Percentiles rank a stretch among this genome's conserved stretches.
Conservation (phyloP, 2,113 vertebrate species). For the Crotalus tigris region DNA sequence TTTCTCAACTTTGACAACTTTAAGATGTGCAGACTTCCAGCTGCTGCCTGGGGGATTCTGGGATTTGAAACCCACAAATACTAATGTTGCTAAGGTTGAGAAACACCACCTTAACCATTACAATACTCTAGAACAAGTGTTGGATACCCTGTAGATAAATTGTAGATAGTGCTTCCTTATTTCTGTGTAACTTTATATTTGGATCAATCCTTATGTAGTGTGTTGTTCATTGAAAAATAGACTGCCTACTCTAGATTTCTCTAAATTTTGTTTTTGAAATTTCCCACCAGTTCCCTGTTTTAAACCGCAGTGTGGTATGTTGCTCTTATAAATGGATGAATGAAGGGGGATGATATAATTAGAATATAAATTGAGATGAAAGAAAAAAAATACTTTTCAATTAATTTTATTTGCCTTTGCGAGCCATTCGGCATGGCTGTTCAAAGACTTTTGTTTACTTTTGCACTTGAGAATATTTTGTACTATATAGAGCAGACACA, state of each 20-base stretch:
- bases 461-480: constrained; percentile 1
- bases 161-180: not conserved
- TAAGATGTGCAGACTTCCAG: not conserved
- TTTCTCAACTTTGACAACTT: not conserved
- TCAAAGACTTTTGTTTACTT: not conserved
- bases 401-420: not conserved
- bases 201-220: not conserved
- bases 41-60: not conserved
- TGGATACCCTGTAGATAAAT: not conserved
- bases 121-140: not conserved
- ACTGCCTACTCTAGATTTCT: not conserved
- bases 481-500: not conserved
- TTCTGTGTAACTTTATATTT: not conserved
- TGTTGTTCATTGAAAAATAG: not conserved
- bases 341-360: not conserved
- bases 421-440: not conserved
- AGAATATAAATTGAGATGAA: not conserved
- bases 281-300: not conserved
- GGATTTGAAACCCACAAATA: not conserved
- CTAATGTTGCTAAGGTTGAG: not conserved
- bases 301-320: not conserved
- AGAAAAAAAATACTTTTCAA: not conserved
- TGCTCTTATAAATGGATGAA: not conserved
- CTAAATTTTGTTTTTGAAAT: not conserved
- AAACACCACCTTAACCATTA: not conserved